Percentiles rank a stretch among this genome's conserved stretches.
Conservation (phyloP, 2,888 invertebrate species). For the Mythimna albipuncta region DNA sequence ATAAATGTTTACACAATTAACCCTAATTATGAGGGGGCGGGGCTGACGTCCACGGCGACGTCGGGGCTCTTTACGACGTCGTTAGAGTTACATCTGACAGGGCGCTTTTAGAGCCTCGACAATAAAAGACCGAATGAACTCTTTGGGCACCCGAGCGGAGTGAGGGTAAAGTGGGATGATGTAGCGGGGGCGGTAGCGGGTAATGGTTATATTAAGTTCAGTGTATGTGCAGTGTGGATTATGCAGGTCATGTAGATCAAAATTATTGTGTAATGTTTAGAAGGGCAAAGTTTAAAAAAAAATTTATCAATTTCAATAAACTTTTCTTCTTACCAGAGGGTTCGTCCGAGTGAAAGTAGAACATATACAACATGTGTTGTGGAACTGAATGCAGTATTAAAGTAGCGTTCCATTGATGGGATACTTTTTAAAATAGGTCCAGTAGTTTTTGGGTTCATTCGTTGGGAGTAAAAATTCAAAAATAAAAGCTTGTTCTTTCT, state of each 20-base stretch:
- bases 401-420: too few species aligned
- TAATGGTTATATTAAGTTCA: constrained; percentile 3
- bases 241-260: not conserved
- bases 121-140: constrained; percentile 77
- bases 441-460: too few species aligned
- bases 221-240: not conserved
- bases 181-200: constrained; percentile 58
- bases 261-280: not conserved
- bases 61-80: constrained; percentile 75
- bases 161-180: constrained; percentile 42
- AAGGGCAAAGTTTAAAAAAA: not conserved
- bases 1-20: constrained; percentile 78
- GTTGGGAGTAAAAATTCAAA: too few species aligned
- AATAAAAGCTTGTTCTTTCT: too few species aligned
- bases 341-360: too few species aligned
- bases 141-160: constrained; percentile 66
- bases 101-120: constrained; percentile 71
- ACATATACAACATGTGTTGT: too few species aligned
- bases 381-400: too few species aligned
- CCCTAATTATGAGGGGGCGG: constrained; percentile 75
- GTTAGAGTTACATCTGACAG: constrained; percentile 74
- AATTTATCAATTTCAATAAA: too few species aligned
- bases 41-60: constrained; percentile 43
- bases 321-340: not conserved
- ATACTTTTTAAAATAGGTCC: too few species aligned